Conservation (phyloP, 2,888 invertebrate genomes). For the Antheraea yamamai region DNA sequence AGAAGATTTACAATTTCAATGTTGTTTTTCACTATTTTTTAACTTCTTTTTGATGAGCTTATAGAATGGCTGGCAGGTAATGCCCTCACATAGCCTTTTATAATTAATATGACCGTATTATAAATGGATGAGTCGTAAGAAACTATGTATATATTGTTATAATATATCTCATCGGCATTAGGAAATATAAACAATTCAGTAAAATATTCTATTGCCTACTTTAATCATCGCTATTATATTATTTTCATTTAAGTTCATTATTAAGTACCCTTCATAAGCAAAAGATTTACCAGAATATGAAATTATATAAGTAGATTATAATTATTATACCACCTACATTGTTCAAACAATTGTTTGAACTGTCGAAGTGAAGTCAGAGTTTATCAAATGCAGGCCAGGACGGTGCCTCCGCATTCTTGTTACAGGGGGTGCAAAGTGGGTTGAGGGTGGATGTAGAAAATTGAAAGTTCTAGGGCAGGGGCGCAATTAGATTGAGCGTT, state of each 20-base stretch:
- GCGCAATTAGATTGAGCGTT: slow-evolving; percentile 50
- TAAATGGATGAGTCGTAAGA: neutral
- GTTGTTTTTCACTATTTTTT: neutral
- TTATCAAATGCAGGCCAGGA: slow-evolving; percentile 37
- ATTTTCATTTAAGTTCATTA: neutral
- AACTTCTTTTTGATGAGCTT: neutral
- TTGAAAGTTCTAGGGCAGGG: slow-evolving; percentile 53
- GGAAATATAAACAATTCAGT: neutral
- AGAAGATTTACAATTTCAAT: neutral
- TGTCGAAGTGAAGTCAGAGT: slow-evolving; percentile 38
- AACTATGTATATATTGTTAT: neutral
- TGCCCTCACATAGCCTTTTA: neutral
- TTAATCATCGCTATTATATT: neutral
- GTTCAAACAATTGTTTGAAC: slow-evolving; percentile 27
- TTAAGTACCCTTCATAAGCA: neutral
- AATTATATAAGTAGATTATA: neutral
- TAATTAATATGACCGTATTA: neutral
- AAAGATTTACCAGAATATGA: neutral
- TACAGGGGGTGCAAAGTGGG: slow-evolving; percentile 31
- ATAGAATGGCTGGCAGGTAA: neutral
- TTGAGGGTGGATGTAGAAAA: slow-evolving; percentile 37
- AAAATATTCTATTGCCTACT: neutral
- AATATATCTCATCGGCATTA: neutral
- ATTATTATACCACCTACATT: slow-evolving; percentile 20
- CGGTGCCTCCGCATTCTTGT: slow-evolving; percentile 36